Base-by-base conservation (phyloP, 1,140 invertebrate genomes). In the Yoshiicerus persimilis region DNA sequence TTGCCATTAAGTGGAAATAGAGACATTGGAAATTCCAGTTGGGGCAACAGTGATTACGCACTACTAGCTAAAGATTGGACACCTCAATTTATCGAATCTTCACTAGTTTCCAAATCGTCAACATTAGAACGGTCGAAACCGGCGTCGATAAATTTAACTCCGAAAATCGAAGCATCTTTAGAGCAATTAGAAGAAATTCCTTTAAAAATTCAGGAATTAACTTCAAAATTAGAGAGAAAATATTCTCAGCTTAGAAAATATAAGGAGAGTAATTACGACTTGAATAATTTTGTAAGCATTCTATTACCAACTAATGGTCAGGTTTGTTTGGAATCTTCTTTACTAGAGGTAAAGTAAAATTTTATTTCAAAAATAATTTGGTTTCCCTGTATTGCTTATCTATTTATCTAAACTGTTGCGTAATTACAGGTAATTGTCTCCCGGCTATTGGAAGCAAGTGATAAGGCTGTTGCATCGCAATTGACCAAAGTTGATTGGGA, bases 401-500 rank as follows among this genome's bases (percentile, higher is more conserved):
- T 23, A 8, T 30, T 34, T 34, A 4, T 84, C 8, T 39, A 84
- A 47, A 39, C 23, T 84, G 23, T 0, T 75, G 2, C n/a, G 10
- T n/a, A n/a, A 41, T 41, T 41, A 1, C 5, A 90, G 89, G 47
- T 66, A 62, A 75, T 90, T 25, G 70, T 36, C 4, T n/a, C 41
- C 20, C 62, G 89, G 34, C 20, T 90, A 16, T 23, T 89, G 5
- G 90, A 90, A 77, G 30, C 88, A 2, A 84, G 56, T 34, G 88
- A 89, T 27, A 66, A 84, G 11, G 11, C 64, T 5, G 27, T 89
- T 30, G 88, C 90, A 39, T 85, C 86, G 4, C 87, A 89, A 27
- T 4, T 90, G 16, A 89, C 90, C 0, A 89, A 90, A 86, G 16
- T 89, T 20, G 90, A 90, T 47, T 90, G 86, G 86, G 80, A 90